These are phyloP conservation scores for Umimayanthus kanabou DNA, from an alignment of 92 coral and sea anemone species.

Conservation along the genomic window DNA sequence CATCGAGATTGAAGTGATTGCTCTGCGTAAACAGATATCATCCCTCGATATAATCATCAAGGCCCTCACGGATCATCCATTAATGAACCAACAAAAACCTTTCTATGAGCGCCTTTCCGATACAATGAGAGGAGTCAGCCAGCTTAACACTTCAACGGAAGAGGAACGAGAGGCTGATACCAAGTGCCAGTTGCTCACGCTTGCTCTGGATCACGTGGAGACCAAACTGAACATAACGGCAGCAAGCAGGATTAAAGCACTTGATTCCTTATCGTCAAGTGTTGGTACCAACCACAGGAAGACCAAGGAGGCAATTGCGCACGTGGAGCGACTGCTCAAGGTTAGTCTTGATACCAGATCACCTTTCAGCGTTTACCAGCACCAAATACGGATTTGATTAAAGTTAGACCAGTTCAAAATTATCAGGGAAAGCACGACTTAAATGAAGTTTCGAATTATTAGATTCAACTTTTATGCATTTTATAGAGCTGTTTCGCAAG, in stretches of 20 bases:
- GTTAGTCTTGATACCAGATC: background rate
- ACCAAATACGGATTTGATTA: background rate
- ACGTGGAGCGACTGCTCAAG: slow-evolving; percentile 13
- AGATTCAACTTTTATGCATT: too few relatives aligned
- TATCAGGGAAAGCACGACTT: background rate
- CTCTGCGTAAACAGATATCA: slow-evolving; percentile 62
- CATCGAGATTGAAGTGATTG: slow-evolving; percentile 69
- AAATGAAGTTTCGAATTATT: background rate
- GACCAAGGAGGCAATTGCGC: slow-evolving; percentile 2
- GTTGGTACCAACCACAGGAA: slow-evolving; percentile 16
- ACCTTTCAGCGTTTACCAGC: background rate
- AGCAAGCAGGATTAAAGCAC: background rate
- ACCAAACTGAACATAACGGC: slow-evolving; percentile 30
- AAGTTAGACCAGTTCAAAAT: background rate
- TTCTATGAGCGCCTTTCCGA: slow-evolving; percentile 67
- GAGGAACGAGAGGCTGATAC: slow-evolving; percentile 45
- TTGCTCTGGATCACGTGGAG: slow-evolving; percentile 33
- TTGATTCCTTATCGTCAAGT: background rate
- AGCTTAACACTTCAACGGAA: slow-evolving; percentile 33
- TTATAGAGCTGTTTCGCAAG: too few relatives aligned
- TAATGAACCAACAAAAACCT: slow-evolving; percentile 53
- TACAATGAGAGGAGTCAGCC: slow-evolving; percentile 47
- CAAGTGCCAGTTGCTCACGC: slow-evolving; percentile 49
- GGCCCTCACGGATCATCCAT: slow-evolving; percentile 51
- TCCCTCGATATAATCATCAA: slow-evolving; percentile 37